These are phyloP conservation scores for Asobara japonica DNA, from an alignment of 1,140 invertebrate genomes.

Conservation along the genomic window DNA sequence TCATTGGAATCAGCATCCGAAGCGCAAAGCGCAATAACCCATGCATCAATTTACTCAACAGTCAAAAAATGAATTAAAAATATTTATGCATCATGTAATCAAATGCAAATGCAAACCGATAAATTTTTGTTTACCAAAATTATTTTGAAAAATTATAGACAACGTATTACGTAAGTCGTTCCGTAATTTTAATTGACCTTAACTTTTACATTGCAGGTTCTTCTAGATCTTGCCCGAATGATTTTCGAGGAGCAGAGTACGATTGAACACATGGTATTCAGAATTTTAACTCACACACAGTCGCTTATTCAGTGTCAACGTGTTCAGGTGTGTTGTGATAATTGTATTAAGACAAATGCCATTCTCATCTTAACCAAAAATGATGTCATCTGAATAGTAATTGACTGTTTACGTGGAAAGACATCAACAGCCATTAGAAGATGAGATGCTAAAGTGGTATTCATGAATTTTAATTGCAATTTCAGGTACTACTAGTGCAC, in stretches of 20 bases:
- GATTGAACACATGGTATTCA: constrained; percentile 92
- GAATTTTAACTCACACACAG: constrained; percentile 94
- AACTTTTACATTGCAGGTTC: constrained; percentile 70
- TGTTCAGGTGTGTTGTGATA: constrained; percentile 76
- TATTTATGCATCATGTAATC: too few relatives aligned
- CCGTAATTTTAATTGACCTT: too few relatives aligned
- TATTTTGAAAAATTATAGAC: too few relatives aligned
- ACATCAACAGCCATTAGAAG: not conserved
- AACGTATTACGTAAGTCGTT: too few relatives aligned
- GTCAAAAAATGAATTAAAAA: too few relatives aligned
- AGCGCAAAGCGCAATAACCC: too few relatives aligned
- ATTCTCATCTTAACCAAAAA: not conserved
- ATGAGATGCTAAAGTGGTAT: not conserved
- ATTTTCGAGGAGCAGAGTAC: constrained; percentile 98
- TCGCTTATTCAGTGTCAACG: constrained; percentile 93
- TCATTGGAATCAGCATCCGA: too few relatives aligned
- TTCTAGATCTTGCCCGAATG: constrained; percentile 92
- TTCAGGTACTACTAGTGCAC: constrained; percentile 85
- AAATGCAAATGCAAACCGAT: too few relatives aligned
- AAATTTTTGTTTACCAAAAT: too few relatives aligned
- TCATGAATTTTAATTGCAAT: constrained; percentile 20
- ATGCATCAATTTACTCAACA: too few relatives aligned
- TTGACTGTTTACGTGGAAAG: not conserved
- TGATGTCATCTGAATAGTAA: not conserved
- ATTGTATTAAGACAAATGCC: not conserved